Base-by-base conservation (phyloP, 2,113 vertebrate species). In the Ardeotis arabs region DNA sequence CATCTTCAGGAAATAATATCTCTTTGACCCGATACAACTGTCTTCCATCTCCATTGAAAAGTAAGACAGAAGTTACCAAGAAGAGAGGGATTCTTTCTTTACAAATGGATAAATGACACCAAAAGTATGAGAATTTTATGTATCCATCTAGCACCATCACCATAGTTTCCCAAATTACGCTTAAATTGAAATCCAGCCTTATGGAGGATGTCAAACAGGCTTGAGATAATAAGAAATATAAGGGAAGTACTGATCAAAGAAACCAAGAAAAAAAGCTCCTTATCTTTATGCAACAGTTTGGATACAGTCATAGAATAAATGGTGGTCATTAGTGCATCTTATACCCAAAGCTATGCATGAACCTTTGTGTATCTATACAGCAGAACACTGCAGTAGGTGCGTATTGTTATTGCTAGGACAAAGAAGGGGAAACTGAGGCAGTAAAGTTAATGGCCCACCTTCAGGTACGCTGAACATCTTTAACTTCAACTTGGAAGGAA, bases 11-110 rank as follows among this genome's bases (percentile, higher is more conserved):
- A 95, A 95, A 90, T n/a, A 60, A 10, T 37, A 20, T 35, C 52
- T 88, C 41, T 84, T 66, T 83, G 33, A 92, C 75, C 47, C 91
- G 73, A 72, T 56, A 86, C 13, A 87, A 75, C 64, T 90, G 64
- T 87, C 33, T 63, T 93, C 33, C 14, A 16, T 70, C 28, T 96
- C 28, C 60, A 45, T 72, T 89, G 72, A 74, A 93, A 97, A 90
- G 68, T 80, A 67, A 92, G 52, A 80, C 18, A 59, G 15, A 37
- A 68, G 10, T 24, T 84, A 83, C 73, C 63, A 70, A 92, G 76
- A 75, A 82, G 58, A 76, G 25, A 79, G 53, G 13, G 49, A 79
- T n/a, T 89, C 7, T 83, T 96, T 84, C 44, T 27, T 89, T 82
- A 29, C 12, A 87, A 87, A 59, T 69, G 29, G 82, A 85, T 83